Conservation (phyloP, 1,140 invertebrate genomes). For the Neotoxoptera formosana region DNA sequence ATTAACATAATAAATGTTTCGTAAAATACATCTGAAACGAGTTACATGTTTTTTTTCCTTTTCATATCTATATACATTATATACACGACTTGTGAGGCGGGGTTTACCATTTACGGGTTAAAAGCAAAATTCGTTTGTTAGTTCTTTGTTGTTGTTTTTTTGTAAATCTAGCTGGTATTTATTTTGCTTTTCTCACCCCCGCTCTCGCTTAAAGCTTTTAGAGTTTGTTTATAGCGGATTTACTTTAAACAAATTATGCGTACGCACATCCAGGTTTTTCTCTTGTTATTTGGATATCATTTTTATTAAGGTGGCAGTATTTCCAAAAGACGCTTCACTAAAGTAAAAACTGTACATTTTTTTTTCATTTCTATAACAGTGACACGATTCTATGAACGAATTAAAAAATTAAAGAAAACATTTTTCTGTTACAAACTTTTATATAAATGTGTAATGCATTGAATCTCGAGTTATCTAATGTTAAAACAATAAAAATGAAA, state of each 20-base stretch:
- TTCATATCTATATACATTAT: background rate
- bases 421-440: background rate
- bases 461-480: background rate
- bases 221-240: slow-evolving; percentile 38
- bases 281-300: background rate
- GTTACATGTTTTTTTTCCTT: background rate
- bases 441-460: background rate
- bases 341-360: background rate
- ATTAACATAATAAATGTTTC: slow-evolving; percentile 20
- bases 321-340: background rate
- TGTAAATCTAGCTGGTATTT: slow-evolving; percentile 31
- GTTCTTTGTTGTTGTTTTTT: slow-evolving; percentile 26
- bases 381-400: background rate
- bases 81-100: background rate
- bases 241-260: slow-evolving; percentile 34
- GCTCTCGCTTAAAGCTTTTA: background rate
- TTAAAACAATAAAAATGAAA: slow-evolving; percentile 4
- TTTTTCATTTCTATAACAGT: background rate
- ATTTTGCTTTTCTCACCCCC: background rate
- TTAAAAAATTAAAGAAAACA: background rate
- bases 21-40: slow-evolving; percentile 27
- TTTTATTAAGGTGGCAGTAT: background rate
- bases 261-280: background rate
- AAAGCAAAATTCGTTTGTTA: slow-evolving; percentile 29
- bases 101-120: background rate